A percentile compares a stretch with the other conserved stretches of the same genome.
phyloP scores from a whole-genome alignment of 2,888 invertebrate species.

The Allygus modestus region DNA sequence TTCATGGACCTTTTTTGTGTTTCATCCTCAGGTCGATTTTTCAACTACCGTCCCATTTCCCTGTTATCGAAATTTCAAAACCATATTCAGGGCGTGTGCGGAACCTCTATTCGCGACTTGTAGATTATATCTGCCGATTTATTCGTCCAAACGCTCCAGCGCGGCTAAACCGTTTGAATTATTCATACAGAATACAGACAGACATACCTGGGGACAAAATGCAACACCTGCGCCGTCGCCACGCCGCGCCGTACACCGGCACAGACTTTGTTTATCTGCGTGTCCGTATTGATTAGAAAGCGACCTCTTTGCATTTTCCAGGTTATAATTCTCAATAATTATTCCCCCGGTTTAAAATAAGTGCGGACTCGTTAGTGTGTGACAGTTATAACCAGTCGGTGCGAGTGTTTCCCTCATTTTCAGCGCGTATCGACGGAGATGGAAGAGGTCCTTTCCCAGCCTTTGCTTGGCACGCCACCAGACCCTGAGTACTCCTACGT shows the following conservation, averaged over 20 bases:
- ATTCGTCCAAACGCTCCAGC: constrained; percentile 50
- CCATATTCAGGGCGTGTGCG: background rate
- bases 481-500: background rate
- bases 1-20: too few species aligned
- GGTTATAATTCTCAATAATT: constrained; percentile 52
- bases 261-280: constrained; percentile 1
- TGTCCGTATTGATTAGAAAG: constrained; percentile 41
- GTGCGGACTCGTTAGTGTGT: constrained; percentile 22
- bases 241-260: constrained; percentile 19
- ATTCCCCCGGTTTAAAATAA: constrained; percentile 14
- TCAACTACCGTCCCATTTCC: constrained; percentile 20
- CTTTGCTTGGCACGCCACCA: background rate
- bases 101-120: background rate
- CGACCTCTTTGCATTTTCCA: constrained; percentile 48
- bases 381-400: background rate
- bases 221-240: constrained; percentile 18
- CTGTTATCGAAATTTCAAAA: background rate
- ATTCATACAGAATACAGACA: constrained; percentile 53
- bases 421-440: background rate
- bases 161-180: constrained; percentile 53
- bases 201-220: constrained; percentile 57
- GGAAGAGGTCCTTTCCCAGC: constrained; percentile 13
- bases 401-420: constrained; percentile 16
- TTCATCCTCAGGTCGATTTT: too few species aligned
- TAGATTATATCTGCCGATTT: constrained; percentile 53